Conservation (phyloP, 2,888 invertebrate genomes). For the Latheticus oryzae region DNA sequence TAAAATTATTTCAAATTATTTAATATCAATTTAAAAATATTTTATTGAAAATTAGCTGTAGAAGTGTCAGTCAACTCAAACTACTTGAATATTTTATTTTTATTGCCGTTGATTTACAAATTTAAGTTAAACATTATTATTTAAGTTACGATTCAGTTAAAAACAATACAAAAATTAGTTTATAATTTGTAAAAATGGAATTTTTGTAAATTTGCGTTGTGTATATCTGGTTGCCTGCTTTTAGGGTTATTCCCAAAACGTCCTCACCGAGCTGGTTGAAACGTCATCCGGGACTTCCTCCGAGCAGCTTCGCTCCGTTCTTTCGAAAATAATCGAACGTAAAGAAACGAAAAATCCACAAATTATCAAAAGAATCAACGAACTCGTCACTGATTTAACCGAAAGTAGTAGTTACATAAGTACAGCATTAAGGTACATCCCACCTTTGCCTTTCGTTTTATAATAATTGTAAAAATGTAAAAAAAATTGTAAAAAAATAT, state of each 20-base stretch:
- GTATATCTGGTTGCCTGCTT: conserved; percentile 48
- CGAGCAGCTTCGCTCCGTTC: conserved; percentile 70
- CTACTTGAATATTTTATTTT: no score
- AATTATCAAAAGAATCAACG: conserved; percentile 69
- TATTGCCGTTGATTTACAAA: no score
- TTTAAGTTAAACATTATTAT: no score
- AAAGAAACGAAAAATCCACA: conserved; percentile 72
- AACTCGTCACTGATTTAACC: conserved; percentile 70
- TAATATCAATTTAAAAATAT: no score
- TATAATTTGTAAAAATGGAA: no score
- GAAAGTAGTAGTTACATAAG: conserved; percentile 71
- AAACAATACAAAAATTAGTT: no score
- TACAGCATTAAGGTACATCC: conserved; percentile 70
- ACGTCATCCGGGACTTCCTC: conserved; percentile 71
- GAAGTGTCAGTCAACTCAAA: no score
- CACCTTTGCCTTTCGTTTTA: conserved; percentile 67
- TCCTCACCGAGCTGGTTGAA: conserved; percentile 69
- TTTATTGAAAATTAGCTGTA: no score
- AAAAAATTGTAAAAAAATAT: conserved; percentile 19
- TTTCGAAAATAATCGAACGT: conserved; percentile 70
- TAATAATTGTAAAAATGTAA: conserved; percentile 37
- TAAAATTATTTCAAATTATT: no score
- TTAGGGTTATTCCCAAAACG: conserved; percentile 72
- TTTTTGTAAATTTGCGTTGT: not conserved
- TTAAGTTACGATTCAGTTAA: no score